phyloP scores from a whole-genome alignment of 2,888 invertebrate species.

The Troides oblongomaculatus region DNA sequence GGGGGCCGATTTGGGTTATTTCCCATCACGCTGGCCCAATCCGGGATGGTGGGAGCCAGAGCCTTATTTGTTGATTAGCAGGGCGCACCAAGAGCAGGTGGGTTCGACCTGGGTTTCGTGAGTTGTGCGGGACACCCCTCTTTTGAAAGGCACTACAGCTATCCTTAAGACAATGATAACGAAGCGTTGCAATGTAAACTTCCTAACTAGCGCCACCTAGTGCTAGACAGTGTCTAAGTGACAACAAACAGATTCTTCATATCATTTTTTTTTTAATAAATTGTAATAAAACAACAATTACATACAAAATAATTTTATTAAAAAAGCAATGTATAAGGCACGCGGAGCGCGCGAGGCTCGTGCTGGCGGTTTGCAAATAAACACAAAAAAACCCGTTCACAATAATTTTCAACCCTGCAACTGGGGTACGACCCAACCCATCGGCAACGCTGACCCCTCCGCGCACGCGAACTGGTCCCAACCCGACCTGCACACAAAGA shows the following conservation, averaged over 20 bases:
- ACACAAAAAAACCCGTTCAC: conserved; percentile 1
- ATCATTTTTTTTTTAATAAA: too few species aligned
- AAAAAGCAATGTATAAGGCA: conserved; percentile 33
- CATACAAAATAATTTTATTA: conserved; percentile 31
- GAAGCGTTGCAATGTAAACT: too few species aligned
- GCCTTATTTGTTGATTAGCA: too few species aligned
- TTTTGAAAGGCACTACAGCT: too few species aligned
- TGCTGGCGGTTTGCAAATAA: conserved; percentile 1
- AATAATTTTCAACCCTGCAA: conserved; percentile 10
- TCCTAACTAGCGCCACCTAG: too few species aligned
- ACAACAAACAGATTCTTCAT: neutral
- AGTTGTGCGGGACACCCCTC: too few species aligned
- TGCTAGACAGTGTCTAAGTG: neutral
- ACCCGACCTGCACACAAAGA: conserved; percentile 61
- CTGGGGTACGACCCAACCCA: conserved; percentile 84
- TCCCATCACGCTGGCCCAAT: too few species aligned
- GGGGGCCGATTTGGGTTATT: too few species aligned
- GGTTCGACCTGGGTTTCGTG: too few species aligned
- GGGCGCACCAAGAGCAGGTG: too few species aligned
- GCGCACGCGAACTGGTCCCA: conserved; percentile 67
- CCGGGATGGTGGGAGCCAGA: too few species aligned
- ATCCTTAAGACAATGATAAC: too few species aligned
- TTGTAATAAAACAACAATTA: conserved; percentile 8
- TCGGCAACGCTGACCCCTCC: conserved; percentile 82
- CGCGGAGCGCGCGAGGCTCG: conserved; percentile 18